Conservation (phyloP, 2,888 invertebrate species). For the Microctonus brassicae region DNA sequence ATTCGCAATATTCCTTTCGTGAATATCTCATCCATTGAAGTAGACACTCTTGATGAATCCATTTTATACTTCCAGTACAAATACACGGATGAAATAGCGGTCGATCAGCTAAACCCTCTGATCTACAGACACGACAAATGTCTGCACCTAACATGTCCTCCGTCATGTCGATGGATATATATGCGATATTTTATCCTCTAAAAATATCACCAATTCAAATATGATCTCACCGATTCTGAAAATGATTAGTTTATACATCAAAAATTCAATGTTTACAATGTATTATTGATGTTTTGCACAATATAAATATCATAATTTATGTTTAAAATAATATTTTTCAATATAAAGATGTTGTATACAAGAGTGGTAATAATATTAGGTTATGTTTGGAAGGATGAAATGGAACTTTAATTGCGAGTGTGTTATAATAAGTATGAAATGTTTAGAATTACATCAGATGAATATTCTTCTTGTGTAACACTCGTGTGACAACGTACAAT, state of each 20-base stretch:
- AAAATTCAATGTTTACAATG: too few relatives aligned
- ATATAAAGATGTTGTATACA: slow-evolving; percentile 2
- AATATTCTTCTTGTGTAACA: neutral
- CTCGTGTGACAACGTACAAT: neutral
- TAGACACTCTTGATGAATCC: slow-evolving; percentile 98
- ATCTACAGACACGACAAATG: slow-evolving; percentile 98
- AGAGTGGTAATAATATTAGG: neutral
- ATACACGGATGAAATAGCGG: slow-evolving; percentile 98
- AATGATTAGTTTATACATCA: neutral
- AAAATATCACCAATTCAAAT: slow-evolving; percentile 16
- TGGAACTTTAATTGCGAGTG: neutral
- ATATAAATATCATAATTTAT: too few relatives aligned
- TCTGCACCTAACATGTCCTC: slow-evolving; percentile 79
- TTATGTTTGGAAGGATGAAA: slow-evolving; percentile 10
- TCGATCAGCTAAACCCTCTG: slow-evolving; percentile 91
- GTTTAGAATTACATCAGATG: neutral
- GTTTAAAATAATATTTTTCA: neutral
- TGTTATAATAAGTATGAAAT: neutral
- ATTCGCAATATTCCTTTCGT: slow-evolving; percentile 97
- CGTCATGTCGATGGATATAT: slow-evolving; percentile 64
- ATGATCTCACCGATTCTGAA: slow-evolving; percentile 17
- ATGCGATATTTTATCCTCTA: slow-evolving; percentile 21
- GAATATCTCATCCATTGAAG: slow-evolving; percentile 99
- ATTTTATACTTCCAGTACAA: slow-evolving; percentile 99
- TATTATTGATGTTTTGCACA: too few relatives aligned